Percentiles rank a stretch among this genome's conserved stretches.
Conservation (phyloP, 2,797 vertebrate genomes). For the Argentina silus region DNA sequence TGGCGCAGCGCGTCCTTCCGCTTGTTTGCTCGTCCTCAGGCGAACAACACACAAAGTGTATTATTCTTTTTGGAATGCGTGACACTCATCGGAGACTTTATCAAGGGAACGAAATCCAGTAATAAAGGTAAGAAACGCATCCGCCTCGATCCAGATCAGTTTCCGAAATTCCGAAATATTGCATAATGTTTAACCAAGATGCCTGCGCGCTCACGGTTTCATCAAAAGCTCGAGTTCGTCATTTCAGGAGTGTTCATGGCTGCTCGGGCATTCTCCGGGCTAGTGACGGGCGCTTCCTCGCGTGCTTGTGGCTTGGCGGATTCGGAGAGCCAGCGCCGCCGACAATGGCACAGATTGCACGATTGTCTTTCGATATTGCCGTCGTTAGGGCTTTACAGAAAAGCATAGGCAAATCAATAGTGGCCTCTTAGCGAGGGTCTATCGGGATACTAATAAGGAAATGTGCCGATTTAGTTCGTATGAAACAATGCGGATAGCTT, state of each 20-base stretch:
- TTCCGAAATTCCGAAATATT: constrained; percentile 24
- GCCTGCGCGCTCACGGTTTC: constrained; percentile 70
- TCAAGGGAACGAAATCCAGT: constrained; percentile 34
- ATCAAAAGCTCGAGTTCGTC: constrained; percentile 54
- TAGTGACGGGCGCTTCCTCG: constrained; percentile 57
- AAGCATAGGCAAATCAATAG: too few species aligned
- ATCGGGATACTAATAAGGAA: too few species aligned
- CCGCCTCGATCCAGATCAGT: constrained; percentile 30
- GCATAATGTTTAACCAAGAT: constrained; percentile 56
- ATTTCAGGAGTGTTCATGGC: constrained; percentile 66
- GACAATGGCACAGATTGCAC: not conserved
- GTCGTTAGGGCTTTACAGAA: too few species aligned
- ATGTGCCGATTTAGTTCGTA: not conserved
- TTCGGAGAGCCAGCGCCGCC: constrained; percentile 27
- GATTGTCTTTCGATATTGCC: not conserved
- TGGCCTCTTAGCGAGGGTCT: too few species aligned
- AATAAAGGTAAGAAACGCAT: constrained; percentile 68
- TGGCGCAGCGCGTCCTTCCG: constrained; percentile 75
- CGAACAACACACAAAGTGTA: constrained; percentile 65
- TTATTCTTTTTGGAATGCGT: constrained; percentile 46
- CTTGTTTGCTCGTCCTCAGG: constrained; percentile 72
- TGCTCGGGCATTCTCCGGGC: constrained; percentile 64
- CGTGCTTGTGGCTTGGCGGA: constrained; percentile 60
- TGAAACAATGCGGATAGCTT: not conserved
- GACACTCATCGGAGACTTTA: constrained; percentile 50